phyloP scores from a whole-genome alignment of 2,888 invertebrate species.

The Thumatha senex region DNA sequence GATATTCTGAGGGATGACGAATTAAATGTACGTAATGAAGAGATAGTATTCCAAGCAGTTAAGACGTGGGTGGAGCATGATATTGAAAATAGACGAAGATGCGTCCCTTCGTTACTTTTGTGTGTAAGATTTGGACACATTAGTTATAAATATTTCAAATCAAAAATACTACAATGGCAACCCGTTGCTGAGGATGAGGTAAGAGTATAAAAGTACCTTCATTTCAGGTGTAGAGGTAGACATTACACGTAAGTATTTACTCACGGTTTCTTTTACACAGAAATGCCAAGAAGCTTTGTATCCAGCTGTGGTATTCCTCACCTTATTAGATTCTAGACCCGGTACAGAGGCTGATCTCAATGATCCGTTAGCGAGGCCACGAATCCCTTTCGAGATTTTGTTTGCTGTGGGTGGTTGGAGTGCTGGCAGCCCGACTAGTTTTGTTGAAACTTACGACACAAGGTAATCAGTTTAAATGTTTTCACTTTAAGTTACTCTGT shows the following conservation, averaged over 20 bases:
- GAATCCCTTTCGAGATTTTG: constrained; percentile 90
- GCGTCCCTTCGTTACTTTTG: constrained; percentile 84
- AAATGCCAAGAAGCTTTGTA: constrained; percentile 81
- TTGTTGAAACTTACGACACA: constrained; percentile 90
- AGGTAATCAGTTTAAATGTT: constrained; percentile 67
- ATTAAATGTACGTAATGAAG: constrained; percentile 88
- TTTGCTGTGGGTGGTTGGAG: constrained; percentile 94
- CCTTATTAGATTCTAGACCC: constrained; percentile 74
- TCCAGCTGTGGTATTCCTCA: constrained; percentile 80
- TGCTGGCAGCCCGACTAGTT: constrained; percentile 92
- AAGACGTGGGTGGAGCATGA: constrained; percentile 88
- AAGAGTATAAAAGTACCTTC: constrained; percentile 9
- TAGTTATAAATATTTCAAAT: constrained; percentile 82
- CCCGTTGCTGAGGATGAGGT: constrained; percentile 80
- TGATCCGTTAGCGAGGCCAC: constrained; percentile 86
- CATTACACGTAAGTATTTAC: neutral
- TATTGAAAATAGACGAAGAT: constrained; percentile 74
- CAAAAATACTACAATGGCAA: constrained; percentile 81
- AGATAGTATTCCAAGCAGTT: constrained; percentile 89
- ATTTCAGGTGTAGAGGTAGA: neutral
- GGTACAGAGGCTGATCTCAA: constrained; percentile 78
- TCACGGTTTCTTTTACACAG: constrained; percentile 45
- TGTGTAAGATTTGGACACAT: constrained; percentile 88
- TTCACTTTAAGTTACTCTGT: neutral
- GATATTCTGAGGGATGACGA: constrained; percentile 87